Percentiles rank a stretch among this genome's conserved stretches.
Evolutionary conservation across 2,888 invertebrate species (phyloP).

Genomic region (Microplitis manilae): DNA sequence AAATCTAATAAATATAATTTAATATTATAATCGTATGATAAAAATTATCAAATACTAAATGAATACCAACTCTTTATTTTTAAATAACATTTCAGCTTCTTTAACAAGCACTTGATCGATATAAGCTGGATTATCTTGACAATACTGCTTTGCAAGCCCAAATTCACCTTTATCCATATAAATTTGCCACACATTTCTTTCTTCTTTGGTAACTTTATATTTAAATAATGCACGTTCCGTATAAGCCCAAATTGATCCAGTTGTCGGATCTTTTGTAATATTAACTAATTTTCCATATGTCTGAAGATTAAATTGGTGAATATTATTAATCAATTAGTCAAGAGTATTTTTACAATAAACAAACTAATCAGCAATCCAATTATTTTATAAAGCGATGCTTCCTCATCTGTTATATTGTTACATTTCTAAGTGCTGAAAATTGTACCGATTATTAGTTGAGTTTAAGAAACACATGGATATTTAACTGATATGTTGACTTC

Average conservation of each 20-base stretch:
- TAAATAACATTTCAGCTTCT: slow-evolving; percentile 90
- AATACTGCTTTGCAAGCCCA: slow-evolving; percentile 88
- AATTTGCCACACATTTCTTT: slow-evolving; percentile 89
- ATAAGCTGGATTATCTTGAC: slow-evolving; percentile 84
- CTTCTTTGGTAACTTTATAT: slow-evolving; percentile 88
- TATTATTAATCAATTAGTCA: slow-evolving; percentile 1
- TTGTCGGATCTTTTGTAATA: slow-evolving; percentile 85
- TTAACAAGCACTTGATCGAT: slow-evolving; percentile 88
- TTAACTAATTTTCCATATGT: slow-evolving; percentile 85
- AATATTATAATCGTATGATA: not conserved
- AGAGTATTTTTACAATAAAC: no score
- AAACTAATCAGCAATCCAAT: no score
- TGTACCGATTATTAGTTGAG: no score
- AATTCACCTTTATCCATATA: slow-evolving; percentile 90
- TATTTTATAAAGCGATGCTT: no score
- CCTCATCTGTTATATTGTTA: no score
- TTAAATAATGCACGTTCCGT: slow-evolving; percentile 89
- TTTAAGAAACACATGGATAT: no score
- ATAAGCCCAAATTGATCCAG: slow-evolving; percentile 87
- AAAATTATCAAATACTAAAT: not conserved
- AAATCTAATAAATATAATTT: slow-evolving; percentile 72
- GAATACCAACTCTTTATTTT: slow-evolving; percentile 77
- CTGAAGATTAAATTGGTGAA: slow-evolving; percentile 58
- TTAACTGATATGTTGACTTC: no score
- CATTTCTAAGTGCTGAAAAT: no score